phyloP scores from a whole-genome alignment of 2,888 invertebrate genomes.

The Torymus auratus region DNA sequence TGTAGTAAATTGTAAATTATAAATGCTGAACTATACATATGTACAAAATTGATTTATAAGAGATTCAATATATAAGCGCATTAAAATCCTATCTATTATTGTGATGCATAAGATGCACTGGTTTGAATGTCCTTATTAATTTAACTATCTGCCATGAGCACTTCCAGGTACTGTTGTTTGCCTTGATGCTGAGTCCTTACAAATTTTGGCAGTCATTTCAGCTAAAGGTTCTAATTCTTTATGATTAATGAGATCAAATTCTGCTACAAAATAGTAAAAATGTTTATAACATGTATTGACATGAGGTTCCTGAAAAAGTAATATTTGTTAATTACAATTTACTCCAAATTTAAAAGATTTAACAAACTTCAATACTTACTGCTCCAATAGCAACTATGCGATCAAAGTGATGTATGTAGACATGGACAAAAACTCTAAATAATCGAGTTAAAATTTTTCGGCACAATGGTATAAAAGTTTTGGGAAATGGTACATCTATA shows the following conservation, averaged over 20 bases:
- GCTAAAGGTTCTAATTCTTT: constrained; percentile 91
- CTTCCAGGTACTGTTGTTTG: constrained; percentile 46
- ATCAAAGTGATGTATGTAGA: constrained; percentile 96
- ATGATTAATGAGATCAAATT: constrained; percentile 88
- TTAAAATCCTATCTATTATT: constrained; percentile 42
- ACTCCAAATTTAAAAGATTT: constrained; percentile 14
- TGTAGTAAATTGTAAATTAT: constrained; percentile 17
- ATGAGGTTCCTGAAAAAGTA: constrained; percentile 85
- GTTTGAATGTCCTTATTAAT: not conserved
- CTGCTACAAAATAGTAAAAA: constrained; percentile 93
- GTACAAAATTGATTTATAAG: constrained; percentile 49
- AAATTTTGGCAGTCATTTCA: constrained; percentile 86
- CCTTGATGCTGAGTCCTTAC: constrained; percentile 78
- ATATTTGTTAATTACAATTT: not conserved
- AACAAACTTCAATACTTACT: constrained; percentile 78
- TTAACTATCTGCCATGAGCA: constrained; percentile 54
- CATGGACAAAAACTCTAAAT: constrained; percentile 94
- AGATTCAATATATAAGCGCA: constrained; percentile 23
- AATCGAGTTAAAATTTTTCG: constrained; percentile 92
- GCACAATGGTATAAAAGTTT: constrained; percentile 86
- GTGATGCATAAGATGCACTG: constrained; percentile 15
- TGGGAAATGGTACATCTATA: constrained; percentile 90
- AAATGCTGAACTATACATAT: constrained; percentile 44
- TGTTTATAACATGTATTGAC: constrained; percentile 97
- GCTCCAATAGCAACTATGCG: constrained; percentile 91